These are phyloP conservation scores for Paramormyrops kingsleyae DNA, from an alignment of 2,113 vertebrate species.

Conservation along the genomic window DNA sequence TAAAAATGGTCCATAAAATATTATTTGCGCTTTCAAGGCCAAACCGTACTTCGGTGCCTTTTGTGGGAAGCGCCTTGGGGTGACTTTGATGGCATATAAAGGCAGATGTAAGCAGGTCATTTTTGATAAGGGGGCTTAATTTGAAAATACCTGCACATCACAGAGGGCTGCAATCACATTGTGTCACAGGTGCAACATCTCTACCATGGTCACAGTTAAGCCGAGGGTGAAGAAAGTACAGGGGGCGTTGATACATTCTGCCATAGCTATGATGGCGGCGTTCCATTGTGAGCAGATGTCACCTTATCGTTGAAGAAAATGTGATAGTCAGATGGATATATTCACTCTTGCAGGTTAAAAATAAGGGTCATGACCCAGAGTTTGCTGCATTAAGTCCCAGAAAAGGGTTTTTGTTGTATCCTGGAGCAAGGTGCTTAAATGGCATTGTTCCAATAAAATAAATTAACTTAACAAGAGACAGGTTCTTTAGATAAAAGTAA, in stretches of 20 bases:
- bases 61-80: not conserved
- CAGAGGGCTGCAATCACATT: not conserved
- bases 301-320: not conserved
- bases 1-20: slow-evolving; percentile 14
- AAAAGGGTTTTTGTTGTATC: not conserved
- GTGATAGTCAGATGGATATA: not conserved
- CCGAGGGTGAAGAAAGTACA: not conserved
- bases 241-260: not conserved
- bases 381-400: not conserved
- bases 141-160: not conserved
- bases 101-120: not conserved
- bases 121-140: not conserved
- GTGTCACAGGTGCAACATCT: not conserved
- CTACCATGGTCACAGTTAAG: not conserved
- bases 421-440: not conserved
- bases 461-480: not conserved
- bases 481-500: not conserved
- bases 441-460: not conserved
- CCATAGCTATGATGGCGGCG: not conserved
- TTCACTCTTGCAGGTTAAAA: not conserved
- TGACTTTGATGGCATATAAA: not conserved
- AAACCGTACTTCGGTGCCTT: not conserved
- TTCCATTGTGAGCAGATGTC: not conserved
- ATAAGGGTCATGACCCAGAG: not conserved
- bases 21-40: not conserved